phyloP scores from a whole-genome alignment of 2,113 vertebrate genomes.

The Amblyornis subalaris region DNA sequence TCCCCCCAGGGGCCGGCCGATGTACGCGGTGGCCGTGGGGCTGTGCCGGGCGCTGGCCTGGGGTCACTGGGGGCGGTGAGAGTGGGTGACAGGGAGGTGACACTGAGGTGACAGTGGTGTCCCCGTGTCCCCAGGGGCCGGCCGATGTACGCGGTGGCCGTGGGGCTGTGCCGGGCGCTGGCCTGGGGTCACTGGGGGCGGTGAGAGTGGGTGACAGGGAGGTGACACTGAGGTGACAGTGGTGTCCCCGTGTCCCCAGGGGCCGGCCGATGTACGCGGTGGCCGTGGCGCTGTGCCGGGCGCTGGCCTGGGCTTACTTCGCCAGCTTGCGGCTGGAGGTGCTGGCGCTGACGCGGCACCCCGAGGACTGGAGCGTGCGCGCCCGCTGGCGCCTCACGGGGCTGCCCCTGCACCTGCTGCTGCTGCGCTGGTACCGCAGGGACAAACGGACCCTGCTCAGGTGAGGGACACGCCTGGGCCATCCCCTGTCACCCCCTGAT shows the following conservation, averaged over 20 bases:
- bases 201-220: neutral
- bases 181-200: slow-evolving; percentile 64
- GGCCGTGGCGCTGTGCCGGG: slow-evolving; percentile 73
- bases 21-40: slow-evolving; percentile 74
- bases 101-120: neutral
- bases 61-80: too few species aligned
- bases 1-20: too few species aligned
- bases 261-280: slow-evolving; percentile 73
- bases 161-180: slow-evolving; percentile 74
- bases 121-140: too few species aligned
- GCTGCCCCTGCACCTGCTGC: slow-evolving; percentile 74
- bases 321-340: slow-evolving; percentile 79
- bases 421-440: slow-evolving; percentile 81
- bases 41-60: slow-evolving; percentile 75
- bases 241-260: slow-evolving; percentile 15
- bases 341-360: slow-evolving; percentile 84
- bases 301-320: slow-evolving; percentile 80
- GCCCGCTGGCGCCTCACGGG: slow-evolving; percentile 86
- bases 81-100: neutral
- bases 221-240: too few species aligned
- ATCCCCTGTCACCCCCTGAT: too few species aligned
- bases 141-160: slow-evolving; percentile 75
- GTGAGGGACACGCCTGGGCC: slow-evolving; percentile 44
- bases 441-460: slow-evolving; percentile 82
- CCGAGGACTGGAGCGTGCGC: slow-evolving; percentile 81